Percentiles rank a stretch among this genome's conserved stretches.
Conservation (phyloP, 2,113 vertebrate genomes). For the Reinhardtius hippoglossoides region DNA sequence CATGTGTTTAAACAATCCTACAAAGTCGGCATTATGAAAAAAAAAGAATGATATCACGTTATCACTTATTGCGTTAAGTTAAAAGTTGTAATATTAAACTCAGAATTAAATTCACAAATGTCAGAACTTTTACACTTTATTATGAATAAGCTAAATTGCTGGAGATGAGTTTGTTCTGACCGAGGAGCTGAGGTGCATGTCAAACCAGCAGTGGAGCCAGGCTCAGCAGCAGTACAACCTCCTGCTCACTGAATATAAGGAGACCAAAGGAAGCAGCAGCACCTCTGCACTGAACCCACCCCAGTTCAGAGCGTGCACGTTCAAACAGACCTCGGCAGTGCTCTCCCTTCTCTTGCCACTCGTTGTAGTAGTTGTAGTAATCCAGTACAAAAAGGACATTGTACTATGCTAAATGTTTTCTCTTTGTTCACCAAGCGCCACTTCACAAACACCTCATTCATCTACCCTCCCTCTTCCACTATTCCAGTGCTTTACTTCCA, state of each 20-base stretch:
- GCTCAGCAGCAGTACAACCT: not conserved
- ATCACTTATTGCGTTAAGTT: not conserved
- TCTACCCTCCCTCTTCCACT: not conserved
- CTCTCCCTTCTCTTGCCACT: not conserved
- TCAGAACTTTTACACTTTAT: too few relatives aligned
- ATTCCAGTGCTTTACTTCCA: constrained; percentile 7
- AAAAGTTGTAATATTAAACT: not conserved
- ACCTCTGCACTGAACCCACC: not conserved
- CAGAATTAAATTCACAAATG: not conserved
- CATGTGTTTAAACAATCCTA: too few relatives aligned
- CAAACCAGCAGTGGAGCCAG: not conserved
- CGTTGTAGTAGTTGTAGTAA: constrained; percentile 10
- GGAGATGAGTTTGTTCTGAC: not conserved
- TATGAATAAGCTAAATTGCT: not conserved
- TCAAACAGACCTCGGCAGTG: constrained; percentile 11
- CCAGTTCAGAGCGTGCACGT: not conserved
- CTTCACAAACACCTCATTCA: constrained; percentile 9
- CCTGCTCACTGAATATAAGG: not conserved
- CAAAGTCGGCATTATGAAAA: too few relatives aligned
- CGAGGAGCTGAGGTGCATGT: not conserved
- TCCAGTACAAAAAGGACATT: constrained; percentile 50
- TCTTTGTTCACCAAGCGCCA: constrained; percentile 12
- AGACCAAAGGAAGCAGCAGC: not conserved
- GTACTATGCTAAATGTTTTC: constrained; percentile 26
- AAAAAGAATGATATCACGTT: too few relatives aligned